Conservation (phyloP, 2,113 vertebrate species). For the Steatornis caripensis region DNA sequence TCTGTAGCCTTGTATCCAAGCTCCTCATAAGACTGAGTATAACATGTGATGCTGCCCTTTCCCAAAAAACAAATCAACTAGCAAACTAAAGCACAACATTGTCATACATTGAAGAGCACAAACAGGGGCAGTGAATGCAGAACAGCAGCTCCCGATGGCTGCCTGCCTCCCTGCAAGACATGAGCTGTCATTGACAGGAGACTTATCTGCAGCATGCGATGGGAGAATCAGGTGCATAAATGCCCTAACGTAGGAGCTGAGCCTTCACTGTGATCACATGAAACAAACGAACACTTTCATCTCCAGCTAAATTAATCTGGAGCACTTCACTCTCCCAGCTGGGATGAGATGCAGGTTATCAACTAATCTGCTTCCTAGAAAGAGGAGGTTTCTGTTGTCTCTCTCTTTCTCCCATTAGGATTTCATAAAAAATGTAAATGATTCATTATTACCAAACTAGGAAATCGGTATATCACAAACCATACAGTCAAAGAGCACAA, state of each 20-base stretch:
- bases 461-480: neutral
- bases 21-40: neutral
- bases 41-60: rapidly evolving
- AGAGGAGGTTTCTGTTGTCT: neutral
- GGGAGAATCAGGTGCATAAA: neutral
- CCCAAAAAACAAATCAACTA: neutral
- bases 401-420: neutral
- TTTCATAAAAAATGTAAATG: neutral
- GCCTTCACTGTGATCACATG: neutral
- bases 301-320: neutral
- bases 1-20: neutral
- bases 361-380: neutral
- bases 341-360: neutral
- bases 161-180: neutral
- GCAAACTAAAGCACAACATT: neutral
- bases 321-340: neutral
- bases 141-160: neutral
- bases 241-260: rapidly evolving
- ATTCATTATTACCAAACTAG: neutral
- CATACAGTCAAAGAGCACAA: neutral
- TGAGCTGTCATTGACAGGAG: neutral
- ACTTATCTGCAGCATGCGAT: neutral
- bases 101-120: neutral
- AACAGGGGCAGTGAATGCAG: neutral
- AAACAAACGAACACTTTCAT: neutral